These are phyloP conservation scores for Margaritifera margaritifera DNA, from an alignment of 2,888 invertebrate species.

Conservation along the genomic window DNA sequence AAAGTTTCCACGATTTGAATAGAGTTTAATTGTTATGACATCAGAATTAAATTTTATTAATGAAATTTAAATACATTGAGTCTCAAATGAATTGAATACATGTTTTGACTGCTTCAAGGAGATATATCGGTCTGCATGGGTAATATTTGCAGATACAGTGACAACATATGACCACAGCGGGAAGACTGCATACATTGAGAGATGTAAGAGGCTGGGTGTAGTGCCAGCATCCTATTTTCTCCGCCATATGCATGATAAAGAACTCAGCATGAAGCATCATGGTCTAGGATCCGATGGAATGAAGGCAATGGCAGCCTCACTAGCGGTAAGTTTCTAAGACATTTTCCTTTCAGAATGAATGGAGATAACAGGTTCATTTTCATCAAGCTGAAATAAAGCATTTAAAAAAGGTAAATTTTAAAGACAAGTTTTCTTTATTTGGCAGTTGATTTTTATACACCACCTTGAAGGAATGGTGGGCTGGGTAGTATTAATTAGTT, in stretches of 20 bases:
- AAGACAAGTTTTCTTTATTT: too few species aligned
- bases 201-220: slow-evolving; percentile 66
- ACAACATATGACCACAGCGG: slow-evolving; percentile 67
- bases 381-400: too few species aligned
- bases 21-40: background rate
- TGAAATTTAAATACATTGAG: background rate
- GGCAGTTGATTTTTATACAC: too few species aligned
- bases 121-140: background rate
- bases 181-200: slow-evolving; percentile 66
- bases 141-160: slow-evolving; percentile 44
- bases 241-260: slow-evolving; percentile 67
- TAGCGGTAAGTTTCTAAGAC: slow-evolving; percentile 59
- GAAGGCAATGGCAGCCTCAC: slow-evolving; percentile 67
- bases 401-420: too few species aligned
- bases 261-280: slow-evolving; percentile 69
- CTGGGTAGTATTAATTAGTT: too few species aligned
- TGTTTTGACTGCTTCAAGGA: background rate
- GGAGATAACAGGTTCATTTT: too few species aligned
- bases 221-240: slow-evolving; percentile 71
- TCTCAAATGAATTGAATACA: background rate
- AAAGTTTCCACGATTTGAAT: background rate
- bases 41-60: background rate
- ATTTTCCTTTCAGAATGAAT: background rate
- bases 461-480: too few species aligned
- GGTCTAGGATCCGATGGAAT: slow-evolving; percentile 67